Conservation (phyloP, 2,113 vertebrate genomes). For the Turnix velox region DNA sequence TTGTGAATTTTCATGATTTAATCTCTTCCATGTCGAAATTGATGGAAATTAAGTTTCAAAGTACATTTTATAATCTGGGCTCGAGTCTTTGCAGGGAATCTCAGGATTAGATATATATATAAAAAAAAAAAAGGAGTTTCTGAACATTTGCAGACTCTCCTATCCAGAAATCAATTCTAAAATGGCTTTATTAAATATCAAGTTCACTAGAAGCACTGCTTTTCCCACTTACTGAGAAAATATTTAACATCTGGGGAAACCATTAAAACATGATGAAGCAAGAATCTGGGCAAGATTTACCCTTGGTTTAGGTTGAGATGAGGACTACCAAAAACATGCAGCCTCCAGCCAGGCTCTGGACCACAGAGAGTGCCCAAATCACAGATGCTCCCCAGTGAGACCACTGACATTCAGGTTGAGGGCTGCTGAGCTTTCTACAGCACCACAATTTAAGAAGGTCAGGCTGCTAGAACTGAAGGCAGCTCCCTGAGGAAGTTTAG, state of each 20-base stretch:
- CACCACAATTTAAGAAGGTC: neutral
- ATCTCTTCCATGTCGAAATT: conserved; percentile 22
- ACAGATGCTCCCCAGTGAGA: neutral
- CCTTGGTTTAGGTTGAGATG: neutral
- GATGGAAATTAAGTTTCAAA: conserved; percentile 31
- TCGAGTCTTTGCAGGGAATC: neutral
- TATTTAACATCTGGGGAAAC: neutral
- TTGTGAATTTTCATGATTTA: neutral
- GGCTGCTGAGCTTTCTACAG: neutral
- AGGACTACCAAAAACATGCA: neutral
- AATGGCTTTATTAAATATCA: neutral
- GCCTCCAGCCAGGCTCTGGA: neutral
- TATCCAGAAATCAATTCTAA: conserved; percentile 8
- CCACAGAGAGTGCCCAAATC: neutral
- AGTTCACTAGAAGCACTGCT: neutral
- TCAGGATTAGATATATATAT: neutral
- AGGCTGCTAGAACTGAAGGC: neutral
- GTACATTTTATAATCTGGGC: neutral
- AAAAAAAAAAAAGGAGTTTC: neutral
- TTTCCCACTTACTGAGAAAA: conserved; percentile 16
- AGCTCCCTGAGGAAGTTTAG: neutral
- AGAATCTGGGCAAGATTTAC: neutral
- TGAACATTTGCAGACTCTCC: neutral
- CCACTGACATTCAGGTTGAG: neutral
- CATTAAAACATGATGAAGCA: neutral